Evolutionary conservation across 2,797 vertebrate genomes (phyloP), one percentile per base, ranked within the genome.

Genomic region (Cheirogaleus major): DNA sequence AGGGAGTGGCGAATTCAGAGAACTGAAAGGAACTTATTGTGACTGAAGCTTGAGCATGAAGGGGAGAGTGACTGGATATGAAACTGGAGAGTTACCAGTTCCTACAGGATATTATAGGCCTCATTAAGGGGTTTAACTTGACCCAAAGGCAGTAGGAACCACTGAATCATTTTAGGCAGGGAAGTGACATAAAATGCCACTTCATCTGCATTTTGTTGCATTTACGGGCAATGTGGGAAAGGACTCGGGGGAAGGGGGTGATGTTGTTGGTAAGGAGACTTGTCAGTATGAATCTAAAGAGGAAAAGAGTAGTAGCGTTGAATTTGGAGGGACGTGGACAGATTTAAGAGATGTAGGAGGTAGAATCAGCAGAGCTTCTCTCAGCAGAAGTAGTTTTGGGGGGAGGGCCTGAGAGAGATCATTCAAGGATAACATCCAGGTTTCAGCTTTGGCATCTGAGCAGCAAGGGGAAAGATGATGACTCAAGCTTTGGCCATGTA

Each of bases 1-100:
- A 61, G 79, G 79, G 92, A 57, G 72, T 55, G 65, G 67, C 61
- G 79, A 25, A 13, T 73, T 78, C 55, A n/a, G 79, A 92, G 78
- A 89, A 61, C 86, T 81, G 67, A 94, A 95, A 88, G 91, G 80
- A 90, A 85, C 67, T 93, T 70, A 85, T 61, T 93, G 85, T 98
- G 90, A 75, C 43, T 32, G 8, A 76, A 87, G 85, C 50, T 48
- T 30, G 87, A 89, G 69, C 59, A 13, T 78, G 50, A 91, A 76
- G 75, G 86, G 86, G 75, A 80, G 27, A 89, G 55, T n/a, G 89
- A 55, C 86, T 4, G 20, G 83, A 83, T 81, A 38, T 61, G 87
- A 94, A 96, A 92, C 59, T 94, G 50, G 95, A 95, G 81, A 88
- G 12, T 80, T 76, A 61, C 75, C 84, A 81, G 41, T 89, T 95